phyloP scores from a whole-genome alignment of 1,140 invertebrate genomes.

The Drosophila suzukii region DNA sequence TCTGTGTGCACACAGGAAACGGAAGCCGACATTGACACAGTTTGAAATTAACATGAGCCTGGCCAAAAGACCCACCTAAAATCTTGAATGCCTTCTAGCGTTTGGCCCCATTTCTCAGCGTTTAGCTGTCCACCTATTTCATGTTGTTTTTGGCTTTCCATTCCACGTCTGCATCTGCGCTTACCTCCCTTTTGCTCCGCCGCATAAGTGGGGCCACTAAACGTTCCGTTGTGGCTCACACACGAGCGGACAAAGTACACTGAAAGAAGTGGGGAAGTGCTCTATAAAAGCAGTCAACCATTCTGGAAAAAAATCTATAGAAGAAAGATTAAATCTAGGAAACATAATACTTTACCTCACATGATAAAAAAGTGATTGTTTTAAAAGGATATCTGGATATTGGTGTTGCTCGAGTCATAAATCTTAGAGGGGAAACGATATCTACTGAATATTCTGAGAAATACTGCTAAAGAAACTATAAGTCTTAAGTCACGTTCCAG shows the following conservation, averaged over 20 bases:
- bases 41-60: conserved; percentile 72
- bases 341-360: too few relatives aligned
- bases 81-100: conserved; percentile 65
- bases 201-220: conserved; percentile 74
- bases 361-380: too few relatives aligned
- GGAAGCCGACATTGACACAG: conserved; percentile 80
- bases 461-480: too few relatives aligned
- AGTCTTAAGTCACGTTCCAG: too few relatives aligned
- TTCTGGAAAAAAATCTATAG: neutral
- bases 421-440: too few relatives aligned
- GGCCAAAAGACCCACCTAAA: conserved; percentile 41
- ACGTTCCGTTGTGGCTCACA: conserved; percentile 55
- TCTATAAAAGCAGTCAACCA: too few relatives aligned
- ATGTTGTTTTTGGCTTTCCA: conserved; percentile 62
- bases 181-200: conserved; percentile 12
- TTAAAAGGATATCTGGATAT: too few relatives aligned
- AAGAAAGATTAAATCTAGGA: neutral
- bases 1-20: conserved; percentile 49
- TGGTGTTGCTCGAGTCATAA: too few relatives aligned
- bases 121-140: conserved; percentile 79
- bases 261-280: neutral
- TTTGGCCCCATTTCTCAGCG: conserved; percentile 63
- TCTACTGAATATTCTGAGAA: too few relatives aligned
- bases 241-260: conserved; percentile 19
- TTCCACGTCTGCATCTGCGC: conserved; percentile 29